phyloP scores from a whole-genome alignment of 2,113 vertebrate genomes.

The Pangasianodon hypophthalmus region DNA sequence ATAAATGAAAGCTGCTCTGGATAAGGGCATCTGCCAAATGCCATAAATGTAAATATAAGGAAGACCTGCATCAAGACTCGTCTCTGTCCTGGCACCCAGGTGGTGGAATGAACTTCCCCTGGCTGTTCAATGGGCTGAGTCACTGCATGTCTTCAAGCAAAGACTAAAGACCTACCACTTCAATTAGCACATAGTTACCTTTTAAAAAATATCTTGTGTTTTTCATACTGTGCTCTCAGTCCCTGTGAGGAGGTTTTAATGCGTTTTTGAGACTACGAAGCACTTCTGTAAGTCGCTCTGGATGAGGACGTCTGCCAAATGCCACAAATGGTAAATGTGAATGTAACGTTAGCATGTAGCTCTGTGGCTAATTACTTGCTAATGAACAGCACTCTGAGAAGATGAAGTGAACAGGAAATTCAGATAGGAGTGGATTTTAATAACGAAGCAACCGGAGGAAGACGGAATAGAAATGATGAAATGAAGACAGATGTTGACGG shows the following conservation, averaged over 20 bases:
- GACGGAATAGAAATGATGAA: neutral
- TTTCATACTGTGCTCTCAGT: neutral
- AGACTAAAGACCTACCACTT: neutral
- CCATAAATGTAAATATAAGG: neutral
- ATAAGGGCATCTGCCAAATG: too few species aligned
- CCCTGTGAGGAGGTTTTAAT: neutral
- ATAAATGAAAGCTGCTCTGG: too few species aligned
- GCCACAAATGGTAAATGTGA: neutral
- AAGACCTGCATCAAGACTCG: neutral
- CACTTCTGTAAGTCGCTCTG: neutral
- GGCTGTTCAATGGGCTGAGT: neutral
- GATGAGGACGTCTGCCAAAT: neutral
- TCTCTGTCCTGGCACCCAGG: too few species aligned
- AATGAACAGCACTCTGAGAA: slow-evolving; percentile 12
- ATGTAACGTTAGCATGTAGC: slow-evolving; percentile 4
- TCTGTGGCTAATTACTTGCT: slow-evolving; percentile 1
- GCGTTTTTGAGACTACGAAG: neutral
- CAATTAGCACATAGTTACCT: too few species aligned
- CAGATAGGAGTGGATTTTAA: slow-evolving; percentile 19
- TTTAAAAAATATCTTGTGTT: neutral
- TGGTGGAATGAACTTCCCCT: neutral
- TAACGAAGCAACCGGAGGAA: slow-evolving; percentile 23
- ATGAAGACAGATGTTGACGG: slow-evolving; percentile 24
- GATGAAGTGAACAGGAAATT: slow-evolving; percentile 23
- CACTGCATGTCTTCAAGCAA: neutral